Evolutionary conservation across 2,888 invertebrate species (phyloP).

Genomic region (Cantharis rustica): DNA sequence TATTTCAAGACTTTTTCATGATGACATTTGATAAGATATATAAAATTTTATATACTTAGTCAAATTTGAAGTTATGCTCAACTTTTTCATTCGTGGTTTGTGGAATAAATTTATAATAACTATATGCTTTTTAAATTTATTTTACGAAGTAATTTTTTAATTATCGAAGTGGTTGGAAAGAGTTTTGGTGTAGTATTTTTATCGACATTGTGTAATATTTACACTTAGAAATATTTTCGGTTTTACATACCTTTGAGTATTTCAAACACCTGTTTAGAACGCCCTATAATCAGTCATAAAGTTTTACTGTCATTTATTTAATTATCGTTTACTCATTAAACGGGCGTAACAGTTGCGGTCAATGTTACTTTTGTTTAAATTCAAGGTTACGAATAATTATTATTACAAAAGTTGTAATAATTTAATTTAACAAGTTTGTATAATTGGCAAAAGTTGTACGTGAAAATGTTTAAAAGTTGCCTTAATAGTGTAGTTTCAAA

Average conservation of each 20-base stretch:
- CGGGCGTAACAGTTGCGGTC: constrained; percentile 8
- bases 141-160: too few species aligned
- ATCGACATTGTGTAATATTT: background rate
- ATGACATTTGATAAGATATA: too few species aligned
- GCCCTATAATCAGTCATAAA: background rate
- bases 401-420: constrained; percentile 3
- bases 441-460: constrained; percentile 9
- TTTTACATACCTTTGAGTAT: background rate
- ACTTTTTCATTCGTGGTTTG: too few species aligned
- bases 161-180: background rate
- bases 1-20: too few species aligned
- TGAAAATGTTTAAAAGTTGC: constrained; percentile 4
- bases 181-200: background rate
- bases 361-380: constrained; percentile 4
- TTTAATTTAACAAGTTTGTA: constrained; percentile 1
- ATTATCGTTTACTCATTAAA: constrained; percentile 3
- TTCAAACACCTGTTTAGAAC: background rate
- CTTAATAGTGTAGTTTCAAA: background rate
- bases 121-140: too few species aligned
- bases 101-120: too few species aligned
- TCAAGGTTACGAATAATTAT: constrained; percentile 9
- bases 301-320: constrained; percentile 8
- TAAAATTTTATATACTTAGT: too few species aligned
- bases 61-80: too few species aligned
- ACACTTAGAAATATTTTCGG: background rate